phyloP scores from a whole-genome alignment of 2,797 vertebrate species.

The Antennarius maculatus region DNA sequence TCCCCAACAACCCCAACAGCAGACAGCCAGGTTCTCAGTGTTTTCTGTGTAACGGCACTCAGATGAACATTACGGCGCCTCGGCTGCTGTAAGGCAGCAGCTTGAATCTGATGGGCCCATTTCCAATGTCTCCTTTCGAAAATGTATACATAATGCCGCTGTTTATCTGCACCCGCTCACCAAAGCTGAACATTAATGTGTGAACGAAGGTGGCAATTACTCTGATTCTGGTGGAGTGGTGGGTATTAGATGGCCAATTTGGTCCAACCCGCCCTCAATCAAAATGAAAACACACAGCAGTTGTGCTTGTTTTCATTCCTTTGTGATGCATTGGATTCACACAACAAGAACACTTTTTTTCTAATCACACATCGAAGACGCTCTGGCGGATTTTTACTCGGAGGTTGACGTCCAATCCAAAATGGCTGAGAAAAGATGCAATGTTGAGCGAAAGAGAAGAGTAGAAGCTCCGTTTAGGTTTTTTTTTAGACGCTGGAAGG shows the following conservation, averaged over 20 bases:
- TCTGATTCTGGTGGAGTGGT: slow-evolving; percentile 41
- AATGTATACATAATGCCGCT: background rate
- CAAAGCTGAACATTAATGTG: slow-evolving; percentile 36
- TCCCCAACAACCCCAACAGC: slow-evolving; percentile 3
- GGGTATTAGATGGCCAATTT: slow-evolving; percentile 34
- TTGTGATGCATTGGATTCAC: slow-evolving; percentile 22
- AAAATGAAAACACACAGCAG: slow-evolving; percentile 31
- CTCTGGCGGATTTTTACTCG: background rate
- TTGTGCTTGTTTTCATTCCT: slow-evolving; percentile 27
- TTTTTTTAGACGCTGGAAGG: no score
- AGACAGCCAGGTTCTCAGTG: slow-evolving; percentile 25
- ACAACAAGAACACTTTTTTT: slow-evolving; percentile 16
- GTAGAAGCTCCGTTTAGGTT: no score
- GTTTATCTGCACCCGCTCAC: slow-evolving; percentile 33
- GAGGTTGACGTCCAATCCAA: background rate
- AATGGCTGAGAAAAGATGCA: background rate
- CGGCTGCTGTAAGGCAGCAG: slow-evolving; percentile 22
- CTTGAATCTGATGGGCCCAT: slow-evolving; percentile 30
- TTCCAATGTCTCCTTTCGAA: slow-evolving; percentile 16
- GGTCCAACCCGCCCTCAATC: slow-evolving; percentile 31
- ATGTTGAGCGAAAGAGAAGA: background rate
- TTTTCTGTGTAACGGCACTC: slow-evolving; percentile 29
- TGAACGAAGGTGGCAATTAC: slow-evolving; percentile 34
- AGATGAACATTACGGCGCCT: slow-evolving; percentile 40
- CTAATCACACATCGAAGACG: slow-evolving; percentile 2